phyloP scores from a whole-genome alignment of 2,888 invertebrate species.

The Noctua pronuba region DNA sequence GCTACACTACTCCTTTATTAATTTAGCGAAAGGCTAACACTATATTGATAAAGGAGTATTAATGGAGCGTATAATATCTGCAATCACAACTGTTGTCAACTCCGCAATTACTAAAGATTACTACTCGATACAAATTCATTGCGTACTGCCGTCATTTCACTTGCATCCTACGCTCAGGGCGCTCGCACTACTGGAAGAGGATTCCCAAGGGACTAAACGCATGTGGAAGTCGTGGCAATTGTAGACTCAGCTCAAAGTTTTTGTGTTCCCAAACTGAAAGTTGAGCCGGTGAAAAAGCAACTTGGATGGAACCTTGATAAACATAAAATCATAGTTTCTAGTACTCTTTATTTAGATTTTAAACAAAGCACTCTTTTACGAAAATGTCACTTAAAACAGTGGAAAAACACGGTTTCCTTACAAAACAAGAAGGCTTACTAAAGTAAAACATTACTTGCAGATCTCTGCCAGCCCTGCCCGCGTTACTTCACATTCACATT shows the following conservation, averaged over 20 bases:
- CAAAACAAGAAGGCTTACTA: background rate
- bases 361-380: background rate
- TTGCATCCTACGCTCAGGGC: constrained; percentile 5
- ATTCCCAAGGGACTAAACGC: background rate
- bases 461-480: constrained; percentile 28
- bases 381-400: background rate
- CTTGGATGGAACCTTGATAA: background rate
- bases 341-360: background rate
- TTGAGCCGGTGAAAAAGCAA: too few relatives aligned
- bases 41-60: constrained; percentile 1
- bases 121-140: constrained; percentile 32
- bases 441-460: too few relatives aligned
- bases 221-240: background rate
- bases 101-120: constrained; percentile 28
- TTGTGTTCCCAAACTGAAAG: background rate
- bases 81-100: constrained; percentile 23
- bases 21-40: background rate
- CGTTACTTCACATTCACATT: constrained; percentile 36
- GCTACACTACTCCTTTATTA: background rate
- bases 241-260: background rate
- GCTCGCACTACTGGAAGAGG: background rate
- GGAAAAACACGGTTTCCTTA: background rate
- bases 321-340: background rate
- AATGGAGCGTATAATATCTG: constrained; percentile 21
- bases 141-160: constrained; percentile 18